Percentiles rank a stretch among this genome's conserved stretches.
These are phyloP conservation scores for Cephalopachus bancanus DNA, from an alignment of 2,797 vertebrate genomes.

Conservation along the genomic window DNA sequence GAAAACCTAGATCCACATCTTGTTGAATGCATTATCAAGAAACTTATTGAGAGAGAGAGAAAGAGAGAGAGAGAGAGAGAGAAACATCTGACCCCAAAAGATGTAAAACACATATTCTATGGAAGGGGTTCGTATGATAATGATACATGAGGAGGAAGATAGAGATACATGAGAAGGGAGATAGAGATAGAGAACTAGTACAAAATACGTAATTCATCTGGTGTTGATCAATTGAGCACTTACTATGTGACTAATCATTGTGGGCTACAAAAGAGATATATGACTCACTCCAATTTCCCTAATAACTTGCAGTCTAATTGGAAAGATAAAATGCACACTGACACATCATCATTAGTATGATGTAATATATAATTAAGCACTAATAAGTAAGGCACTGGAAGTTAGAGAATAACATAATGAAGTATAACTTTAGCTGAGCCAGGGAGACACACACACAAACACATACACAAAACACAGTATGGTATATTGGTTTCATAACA, in stretches of 20 bases:
- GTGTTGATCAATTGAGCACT: conserved; percentile 60
- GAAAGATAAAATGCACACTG: conserved; percentile 23
- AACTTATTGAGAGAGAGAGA: neutral
- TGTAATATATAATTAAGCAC: conserved; percentile 46
- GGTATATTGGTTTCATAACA: neutral
- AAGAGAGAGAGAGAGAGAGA: neutral
- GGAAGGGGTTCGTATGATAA: neutral
- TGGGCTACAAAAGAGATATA: conserved; percentile 36
- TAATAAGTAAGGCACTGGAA: conserved; percentile 43
- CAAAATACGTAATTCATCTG: conserved; percentile 50
- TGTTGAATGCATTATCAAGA: neutral
- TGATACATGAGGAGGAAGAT: neutral
- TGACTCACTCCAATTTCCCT: conserved; percentile 65
- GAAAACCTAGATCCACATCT: neutral
- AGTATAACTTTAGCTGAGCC: neutral
- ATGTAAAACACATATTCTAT: neutral
- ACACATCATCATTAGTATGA: conserved; percentile 58
- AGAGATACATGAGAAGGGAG: neutral
- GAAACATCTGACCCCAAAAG: neutral
- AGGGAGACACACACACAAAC: neutral
- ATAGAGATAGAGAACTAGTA: conserved; percentile 6
- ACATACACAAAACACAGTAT: neutral
- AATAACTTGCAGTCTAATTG: conserved; percentile 54
- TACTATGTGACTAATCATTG: conserved; percentile 50
- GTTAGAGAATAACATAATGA: conserved; percentile 7